These are phyloP conservation scores for Drosophila greeni DNA, from an alignment of 2,888 invertebrate genomes.

Conservation along the genomic window DNA sequence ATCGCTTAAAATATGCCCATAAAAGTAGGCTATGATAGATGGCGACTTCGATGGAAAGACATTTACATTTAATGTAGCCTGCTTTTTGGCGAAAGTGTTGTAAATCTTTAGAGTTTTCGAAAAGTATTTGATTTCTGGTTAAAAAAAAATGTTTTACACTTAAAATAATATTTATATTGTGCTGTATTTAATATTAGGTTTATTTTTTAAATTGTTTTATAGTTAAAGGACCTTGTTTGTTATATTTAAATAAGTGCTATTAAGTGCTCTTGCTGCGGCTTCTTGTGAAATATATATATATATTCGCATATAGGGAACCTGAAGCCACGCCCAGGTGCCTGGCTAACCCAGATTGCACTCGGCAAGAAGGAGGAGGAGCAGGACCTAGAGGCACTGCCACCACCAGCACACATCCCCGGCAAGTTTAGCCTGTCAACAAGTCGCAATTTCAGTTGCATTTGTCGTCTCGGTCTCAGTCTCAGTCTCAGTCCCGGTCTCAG, in stretches of 20 bases:
- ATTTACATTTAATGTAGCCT: too few species aligned
- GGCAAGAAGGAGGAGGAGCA: neutral
- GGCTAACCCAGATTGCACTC: constrained; percentile 22
- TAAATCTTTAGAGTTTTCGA: too few species aligned
- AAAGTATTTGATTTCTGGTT: too few species aligned
- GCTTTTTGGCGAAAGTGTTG: too few species aligned
- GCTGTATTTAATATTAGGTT: too few species aligned
- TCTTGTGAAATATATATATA: constrained; percentile 2
- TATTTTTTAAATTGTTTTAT: neutral
- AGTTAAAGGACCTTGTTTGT: neutral
- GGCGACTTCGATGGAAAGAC: too few species aligned
- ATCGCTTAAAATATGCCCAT: too few species aligned
- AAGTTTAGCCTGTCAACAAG: constrained; percentile 43
- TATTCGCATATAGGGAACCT: neutral
- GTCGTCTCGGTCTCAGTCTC: constrained; percentile 33
- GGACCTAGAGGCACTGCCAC: neutral
- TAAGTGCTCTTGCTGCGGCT: too few species aligned
- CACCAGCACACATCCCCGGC: constrained; percentile 7
- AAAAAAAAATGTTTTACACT: too few species aligned
- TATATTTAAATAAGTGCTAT: constrained; percentile 4
- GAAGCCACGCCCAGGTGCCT: constrained; percentile 24
- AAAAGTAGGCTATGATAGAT: too few species aligned
- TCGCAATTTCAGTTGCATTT: constrained; percentile 52
- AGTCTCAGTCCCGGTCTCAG: constrained; percentile 4
- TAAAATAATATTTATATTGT: too few species aligned